Conservation (phyloP, 2,888 invertebrate genomes). For the Panopea generosa region DNA sequence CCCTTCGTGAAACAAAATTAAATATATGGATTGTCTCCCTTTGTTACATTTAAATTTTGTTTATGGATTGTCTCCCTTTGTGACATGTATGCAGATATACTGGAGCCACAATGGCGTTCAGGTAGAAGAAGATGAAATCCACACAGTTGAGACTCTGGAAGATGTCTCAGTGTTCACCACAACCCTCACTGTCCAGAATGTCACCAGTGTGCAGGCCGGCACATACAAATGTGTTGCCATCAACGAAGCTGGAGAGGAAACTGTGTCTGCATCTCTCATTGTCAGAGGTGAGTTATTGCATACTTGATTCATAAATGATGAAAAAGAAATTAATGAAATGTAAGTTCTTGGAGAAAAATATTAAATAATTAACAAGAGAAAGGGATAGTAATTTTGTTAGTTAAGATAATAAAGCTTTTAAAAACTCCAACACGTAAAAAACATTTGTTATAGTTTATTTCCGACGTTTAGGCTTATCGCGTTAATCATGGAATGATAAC, state of each 20-base stretch:
- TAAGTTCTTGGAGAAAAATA: too few relatives aligned
- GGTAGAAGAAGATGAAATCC: slow-evolving; percentile 71
- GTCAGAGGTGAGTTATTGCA: slow-evolving; percentile 77
- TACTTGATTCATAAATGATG: background rate
- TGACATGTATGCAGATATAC: slow-evolving; percentile 79
- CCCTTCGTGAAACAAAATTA: too few relatives aligned
- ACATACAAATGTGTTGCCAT: slow-evolving; percentile 80
- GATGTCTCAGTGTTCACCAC: slow-evolving; percentile 85
- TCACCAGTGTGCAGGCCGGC: slow-evolving; percentile 80
- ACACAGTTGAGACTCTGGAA: slow-evolving; percentile 67
- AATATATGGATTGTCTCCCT: too few relatives aligned
- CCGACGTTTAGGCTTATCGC: background rate
- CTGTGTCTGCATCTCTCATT: slow-evolving; percentile 82
- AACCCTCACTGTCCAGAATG: slow-evolving; percentile 89
- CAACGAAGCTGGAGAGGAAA: slow-evolving; percentile 82
- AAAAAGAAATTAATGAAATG: too few relatives aligned
- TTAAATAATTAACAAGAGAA: background rate
- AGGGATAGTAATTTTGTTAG: too few relatives aligned
- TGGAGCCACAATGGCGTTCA: slow-evolving; percentile 80
- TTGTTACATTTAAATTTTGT: too few relatives aligned
- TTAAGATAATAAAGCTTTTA: background rate
- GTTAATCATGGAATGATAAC: too few relatives aligned
- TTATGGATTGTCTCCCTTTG: too few relatives aligned
- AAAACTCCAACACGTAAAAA: too few relatives aligned
- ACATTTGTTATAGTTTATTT: too few relatives aligned